Conservation (phyloP, 2,797 vertebrate species). For the Argyrosomus regius region DNA sequence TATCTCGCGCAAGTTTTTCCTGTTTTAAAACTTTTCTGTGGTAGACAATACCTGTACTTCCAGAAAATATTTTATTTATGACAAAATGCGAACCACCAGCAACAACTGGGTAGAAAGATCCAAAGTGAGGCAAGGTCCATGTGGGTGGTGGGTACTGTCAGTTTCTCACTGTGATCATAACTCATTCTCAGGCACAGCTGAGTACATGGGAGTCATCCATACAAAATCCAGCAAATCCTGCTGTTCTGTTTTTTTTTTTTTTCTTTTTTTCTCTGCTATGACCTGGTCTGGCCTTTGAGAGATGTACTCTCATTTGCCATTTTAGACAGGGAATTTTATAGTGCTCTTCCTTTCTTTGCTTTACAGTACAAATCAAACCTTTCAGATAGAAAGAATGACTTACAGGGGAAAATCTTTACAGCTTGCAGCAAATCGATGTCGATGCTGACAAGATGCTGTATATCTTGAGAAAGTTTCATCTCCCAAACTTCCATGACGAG, state of each 20-base stretch:
- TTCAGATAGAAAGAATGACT: conserved; percentile 36
- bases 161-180: conserved; percentile 69
- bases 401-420: conserved; percentile 43
- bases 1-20: neutral
- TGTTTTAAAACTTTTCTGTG: neutral
- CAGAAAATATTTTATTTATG: conserved; percentile 6
- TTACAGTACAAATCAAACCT: conserved; percentile 61
- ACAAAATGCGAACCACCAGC: conserved; percentile 25
- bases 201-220: conserved; percentile 73
- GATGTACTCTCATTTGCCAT: conserved; percentile 53
- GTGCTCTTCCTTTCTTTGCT: conserved; percentile 46
- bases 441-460: conserved; percentile 13
- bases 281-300: conserved; percentile 74
- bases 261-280: conserved; percentile 39
- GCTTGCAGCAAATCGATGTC: conserved; percentile 33
- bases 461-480: conserved; percentile 1
- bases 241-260: conserved; percentile 36
- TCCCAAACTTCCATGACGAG: neutral
- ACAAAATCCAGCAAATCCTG: conserved; percentile 74
- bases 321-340: conserved; percentile 38
- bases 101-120: conserved; percentile 19
- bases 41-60: neutral
- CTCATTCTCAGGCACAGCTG: conserved; percentile 80
- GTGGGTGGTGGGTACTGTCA: conserved; percentile 65
- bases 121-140: conserved; percentile 31